Conservation (phyloP, 2,113 vertebrate species). For the Herpetotheres cachinnans region DNA sequence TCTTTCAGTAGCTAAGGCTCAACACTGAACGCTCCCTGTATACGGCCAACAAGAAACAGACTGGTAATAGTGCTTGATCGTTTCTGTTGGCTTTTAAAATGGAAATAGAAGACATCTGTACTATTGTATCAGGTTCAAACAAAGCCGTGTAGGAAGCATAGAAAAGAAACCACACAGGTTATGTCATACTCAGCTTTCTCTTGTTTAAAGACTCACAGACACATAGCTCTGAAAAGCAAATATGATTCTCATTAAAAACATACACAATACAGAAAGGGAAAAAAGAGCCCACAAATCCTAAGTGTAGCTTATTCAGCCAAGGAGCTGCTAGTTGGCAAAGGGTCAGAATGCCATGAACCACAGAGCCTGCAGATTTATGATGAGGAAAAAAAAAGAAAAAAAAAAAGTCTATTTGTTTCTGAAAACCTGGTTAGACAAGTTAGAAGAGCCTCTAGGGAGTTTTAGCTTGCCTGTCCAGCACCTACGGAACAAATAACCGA, state of each 20-base stretch:
- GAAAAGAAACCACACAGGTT: not conserved
- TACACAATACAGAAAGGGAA: not conserved
- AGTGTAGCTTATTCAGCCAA: not conserved
- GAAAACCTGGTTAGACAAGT: conserved; percentile 20
- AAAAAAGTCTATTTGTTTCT: not conserved
- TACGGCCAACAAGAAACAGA: not conserved
- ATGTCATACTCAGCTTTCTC: not conserved
- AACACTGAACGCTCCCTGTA: not conserved
- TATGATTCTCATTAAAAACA: conserved; percentile 31
- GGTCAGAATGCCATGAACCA: not conserved
- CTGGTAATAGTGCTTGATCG: not conserved
- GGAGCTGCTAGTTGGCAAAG: not conserved
- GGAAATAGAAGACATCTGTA: not conserved
- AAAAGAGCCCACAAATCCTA: not conserved
- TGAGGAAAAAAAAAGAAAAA: no score
- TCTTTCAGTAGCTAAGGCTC: not conserved
- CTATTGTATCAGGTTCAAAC: not conserved
- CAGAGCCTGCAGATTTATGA: not conserved
- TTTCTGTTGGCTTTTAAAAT: conserved; percentile 34
- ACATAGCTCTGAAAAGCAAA: conserved; percentile 22
- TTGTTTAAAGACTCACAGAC: conserved; percentile 21
- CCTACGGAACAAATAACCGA: conserved; percentile 58
- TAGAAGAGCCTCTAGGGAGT: conserved; percentile 55
- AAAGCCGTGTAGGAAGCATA: not conserved
- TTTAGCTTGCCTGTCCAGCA: conserved; percentile 59